Evolutionary conservation across 2,113 vertebrate species (phyloP).

Genomic region (Ptilorrhoa leucosticta): DNA sequence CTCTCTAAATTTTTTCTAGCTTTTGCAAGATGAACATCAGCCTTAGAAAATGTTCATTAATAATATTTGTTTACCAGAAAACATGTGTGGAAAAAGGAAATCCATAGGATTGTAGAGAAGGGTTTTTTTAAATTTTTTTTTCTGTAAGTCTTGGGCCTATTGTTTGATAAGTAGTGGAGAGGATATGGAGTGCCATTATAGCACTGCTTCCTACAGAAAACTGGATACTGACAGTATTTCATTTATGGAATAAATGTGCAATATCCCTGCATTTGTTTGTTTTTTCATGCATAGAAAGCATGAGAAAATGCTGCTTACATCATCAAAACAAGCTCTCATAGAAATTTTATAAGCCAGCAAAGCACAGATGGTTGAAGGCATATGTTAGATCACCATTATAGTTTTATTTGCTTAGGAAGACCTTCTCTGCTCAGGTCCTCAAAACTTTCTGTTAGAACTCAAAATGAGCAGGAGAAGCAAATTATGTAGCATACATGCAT

Average conservation of each 20-base stretch:
- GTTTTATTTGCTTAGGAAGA: background rate
- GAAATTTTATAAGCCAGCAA: slow-evolving; percentile 42
- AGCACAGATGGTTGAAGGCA: slow-evolving; percentile 28
- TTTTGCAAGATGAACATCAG: background rate
- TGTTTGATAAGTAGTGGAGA: background rate
- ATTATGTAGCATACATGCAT: background rate
- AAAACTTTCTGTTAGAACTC: background rate
- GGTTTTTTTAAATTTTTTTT: background rate
- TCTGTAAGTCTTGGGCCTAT: background rate
- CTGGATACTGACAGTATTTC: background rate
- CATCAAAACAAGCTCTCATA: slow-evolving; percentile 40
- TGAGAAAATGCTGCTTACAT: slow-evolving; percentile 37
- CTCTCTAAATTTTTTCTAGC: background rate
- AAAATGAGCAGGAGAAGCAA: background rate
- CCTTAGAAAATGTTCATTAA: background rate
- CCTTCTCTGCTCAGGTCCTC: background rate
- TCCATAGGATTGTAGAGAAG: background rate
- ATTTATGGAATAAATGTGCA: background rate
- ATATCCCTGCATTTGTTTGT: background rate
- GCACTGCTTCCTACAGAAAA: slow-evolving; percentile 19
- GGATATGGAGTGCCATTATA: background rate
- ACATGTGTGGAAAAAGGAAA: background rate
- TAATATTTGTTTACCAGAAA: background rate
- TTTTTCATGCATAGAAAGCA: background rate
- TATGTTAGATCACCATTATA: background rate